Conservation (phyloP, 2,888 invertebrate genomes). For the Drosophila putrida region DNA sequence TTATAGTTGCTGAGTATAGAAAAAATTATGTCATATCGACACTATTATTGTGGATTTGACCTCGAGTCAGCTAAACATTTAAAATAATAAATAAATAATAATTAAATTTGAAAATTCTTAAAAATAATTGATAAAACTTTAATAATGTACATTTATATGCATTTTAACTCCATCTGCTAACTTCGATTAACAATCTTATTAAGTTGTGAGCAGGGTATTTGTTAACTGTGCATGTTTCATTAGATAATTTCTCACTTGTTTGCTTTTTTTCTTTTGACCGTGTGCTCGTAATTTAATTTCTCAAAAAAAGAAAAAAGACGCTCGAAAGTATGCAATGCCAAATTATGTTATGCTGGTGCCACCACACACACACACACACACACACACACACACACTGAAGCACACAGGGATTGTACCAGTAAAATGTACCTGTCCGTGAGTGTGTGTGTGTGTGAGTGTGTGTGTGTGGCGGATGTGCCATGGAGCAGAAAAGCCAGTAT, state of each 20-base stretch:
- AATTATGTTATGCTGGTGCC: conserved; percentile 65
- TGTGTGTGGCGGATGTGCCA: conserved; percentile 16
- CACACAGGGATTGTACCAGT: background rate
- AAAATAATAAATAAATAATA: no score
- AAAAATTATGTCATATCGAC: no score
- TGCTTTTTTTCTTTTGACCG: conserved; percentile 20
- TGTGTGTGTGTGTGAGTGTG: conserved; percentile 9
- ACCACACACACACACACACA: conserved; percentile 1
- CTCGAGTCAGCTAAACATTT: no score
- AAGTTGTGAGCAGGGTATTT: conserved; percentile 24
- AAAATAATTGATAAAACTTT: no score
- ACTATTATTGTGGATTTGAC: no score
- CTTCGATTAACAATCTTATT: no score
- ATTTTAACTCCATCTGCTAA: no score
- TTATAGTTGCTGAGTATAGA: no score
- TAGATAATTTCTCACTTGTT: background rate
- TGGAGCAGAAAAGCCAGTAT: conserved; percentile 14
- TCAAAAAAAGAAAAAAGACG: conserved; percentile 35
- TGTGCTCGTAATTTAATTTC: conserved; percentile 66
- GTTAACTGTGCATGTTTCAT: background rate
- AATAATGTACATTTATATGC: no score
- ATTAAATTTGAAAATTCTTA: no score
- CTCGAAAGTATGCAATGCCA: conserved; percentile 76
- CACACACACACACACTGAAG: conserved; percentile 1
- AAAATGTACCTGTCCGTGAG: conserved; percentile 3